Percentiles rank a stretch among this genome's conserved stretches.
Evolutionary conservation across 1,140 invertebrate species (phyloP).

Genomic region (Pectinophora gossypiella): DNA sequence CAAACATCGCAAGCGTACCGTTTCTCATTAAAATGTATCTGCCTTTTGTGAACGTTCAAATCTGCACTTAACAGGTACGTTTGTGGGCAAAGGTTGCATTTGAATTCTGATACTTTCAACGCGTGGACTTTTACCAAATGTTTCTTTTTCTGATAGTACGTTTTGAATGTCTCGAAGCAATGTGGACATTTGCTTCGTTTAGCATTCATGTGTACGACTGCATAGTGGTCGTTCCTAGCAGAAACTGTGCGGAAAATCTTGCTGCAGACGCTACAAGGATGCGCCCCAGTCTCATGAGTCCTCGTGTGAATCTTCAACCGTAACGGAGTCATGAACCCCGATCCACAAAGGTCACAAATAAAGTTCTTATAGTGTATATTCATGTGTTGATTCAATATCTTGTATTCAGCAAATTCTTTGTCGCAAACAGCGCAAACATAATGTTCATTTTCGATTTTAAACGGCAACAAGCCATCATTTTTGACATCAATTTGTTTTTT

Average conservation of each 20-base stretch:
- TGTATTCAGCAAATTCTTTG: conserved; percentile 57
- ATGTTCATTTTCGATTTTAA: conserved; percentile 40
- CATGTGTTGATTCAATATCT: conserved; percentile 67
- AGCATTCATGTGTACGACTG: conserved; percentile 50
- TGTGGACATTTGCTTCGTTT: conserved; percentile 57
- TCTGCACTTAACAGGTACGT: conserved; percentile 47
- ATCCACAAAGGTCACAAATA: conserved; percentile 87
- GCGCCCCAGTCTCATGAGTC: conserved; percentile 60
- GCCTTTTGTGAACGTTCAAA: conserved; percentile 51
- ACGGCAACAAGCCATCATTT: conserved; percentile 49
- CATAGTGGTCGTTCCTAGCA: conserved; percentile 55
- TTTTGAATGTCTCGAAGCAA: conserved; percentile 50
- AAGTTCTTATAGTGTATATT: conserved; percentile 75
- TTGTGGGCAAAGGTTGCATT: conserved; percentile 59
- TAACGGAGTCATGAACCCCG: conserved; percentile 76
- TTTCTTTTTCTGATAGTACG: conserved; percentile 54
- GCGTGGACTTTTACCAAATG: conserved; percentile 53
- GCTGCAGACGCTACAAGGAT: conserved; percentile 61
- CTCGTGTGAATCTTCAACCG: conserved; percentile 59
- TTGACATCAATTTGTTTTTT: conserved; percentile 38
- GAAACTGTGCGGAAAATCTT: conserved; percentile 61
- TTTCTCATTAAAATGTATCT: conserved; percentile 60
- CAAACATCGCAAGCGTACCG: conserved; percentile 54
- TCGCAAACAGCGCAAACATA: conserved; percentile 62
- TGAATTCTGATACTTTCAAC: conserved; percentile 42